Evolutionary conservation across 1,140 invertebrate genomes (phyloP), one percentile per base, ranked within the genome.

Genomic region (Lasioglossum baleicum): DNA sequence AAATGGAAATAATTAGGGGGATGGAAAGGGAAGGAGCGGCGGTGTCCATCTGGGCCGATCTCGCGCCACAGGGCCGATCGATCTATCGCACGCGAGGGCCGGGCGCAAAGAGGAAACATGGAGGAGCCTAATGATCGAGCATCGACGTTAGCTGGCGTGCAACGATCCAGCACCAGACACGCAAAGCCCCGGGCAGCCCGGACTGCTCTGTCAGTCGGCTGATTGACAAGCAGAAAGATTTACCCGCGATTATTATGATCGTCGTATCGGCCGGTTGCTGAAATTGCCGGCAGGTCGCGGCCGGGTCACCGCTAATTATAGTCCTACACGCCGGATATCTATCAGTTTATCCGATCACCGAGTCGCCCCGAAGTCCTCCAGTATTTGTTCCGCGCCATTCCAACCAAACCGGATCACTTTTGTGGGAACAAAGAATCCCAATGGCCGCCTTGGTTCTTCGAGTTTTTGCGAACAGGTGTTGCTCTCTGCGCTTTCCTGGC

Each of bases 141-240:
- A 91, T 91, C 89, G 89, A 87, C 87, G 75, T n/a, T 65, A 84
- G 90, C 84, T 90, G 81, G 90, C 90, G 88, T 91, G 90, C 82
- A 84, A 77, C 72, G 69, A 70, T 75, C 68, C 78, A n/a, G 65
- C 80, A 31, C 83, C 72, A 83, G 84, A 87, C 90, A 91, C 90
- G 90, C 90, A 90, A 91, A 88, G 73, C 70, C 77, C 64, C 40
- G 83, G 82, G 84, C 85, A 87, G 86, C 74, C 88, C 85, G 87
- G 82, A 81, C 86, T 89, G 86, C 86, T 81, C 83, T 90, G 91
- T 92, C 91, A 91, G 91, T 90, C 90, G 86, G 85, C 89, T 92
- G 92, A 92, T 92, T 92, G 92, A 92, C 92, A 92, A 92, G 91
- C 90, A 90, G 91, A 92, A 91, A 92, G 92, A 92, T 92, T 92